Conservation (phyloP, 2,888 invertebrate species). For the Drosophila barbarae region DNA sequence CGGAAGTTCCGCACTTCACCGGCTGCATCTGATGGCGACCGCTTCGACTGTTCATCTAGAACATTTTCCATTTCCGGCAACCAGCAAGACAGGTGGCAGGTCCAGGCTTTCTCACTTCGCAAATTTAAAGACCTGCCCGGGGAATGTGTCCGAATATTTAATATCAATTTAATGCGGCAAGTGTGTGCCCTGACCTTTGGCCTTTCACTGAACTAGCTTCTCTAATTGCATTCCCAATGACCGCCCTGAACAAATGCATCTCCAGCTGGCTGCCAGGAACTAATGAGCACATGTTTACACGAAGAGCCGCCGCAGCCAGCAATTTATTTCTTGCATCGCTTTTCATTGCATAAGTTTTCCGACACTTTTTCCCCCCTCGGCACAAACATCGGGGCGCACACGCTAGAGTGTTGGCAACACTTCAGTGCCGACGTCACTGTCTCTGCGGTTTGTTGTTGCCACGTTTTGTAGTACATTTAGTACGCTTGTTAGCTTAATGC, state of each 20-base stretch:
- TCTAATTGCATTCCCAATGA: slow-evolving; percentile 10
- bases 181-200: slow-evolving; percentile 4
- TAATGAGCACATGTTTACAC: slow-evolving; percentile 10
- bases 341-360: slow-evolving; percentile 40
- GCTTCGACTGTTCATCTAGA: slow-evolving; percentile 13
- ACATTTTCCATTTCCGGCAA: slow-evolving; percentile 23
- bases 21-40: slow-evolving; percentile 24
- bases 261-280: not conserved
- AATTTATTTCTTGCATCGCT: slow-evolving; percentile 20
- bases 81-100: slow-evolving; percentile 3
- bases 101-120: not conserved
- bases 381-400: not conserved
- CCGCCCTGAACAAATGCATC: slow-evolving; percentile 16
- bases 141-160: not conserved
- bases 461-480: slow-evolving; percentile 66
- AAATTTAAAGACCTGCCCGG: not conserved
- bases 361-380: not conserved
- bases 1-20: slow-evolving; percentile 26
- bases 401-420: slow-evolving; percentile 41
- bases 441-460: slow-evolving; percentile 21
- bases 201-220: not conserved
- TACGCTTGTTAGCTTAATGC: slow-evolving; percentile 69
- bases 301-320: not conserved
- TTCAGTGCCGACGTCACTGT: slow-evolving; percentile 40
- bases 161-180: not conserved